These are phyloP conservation scores for Cariama cristata DNA, from an alignment of 2,113 vertebrate species.

Conservation along the genomic window DNA sequence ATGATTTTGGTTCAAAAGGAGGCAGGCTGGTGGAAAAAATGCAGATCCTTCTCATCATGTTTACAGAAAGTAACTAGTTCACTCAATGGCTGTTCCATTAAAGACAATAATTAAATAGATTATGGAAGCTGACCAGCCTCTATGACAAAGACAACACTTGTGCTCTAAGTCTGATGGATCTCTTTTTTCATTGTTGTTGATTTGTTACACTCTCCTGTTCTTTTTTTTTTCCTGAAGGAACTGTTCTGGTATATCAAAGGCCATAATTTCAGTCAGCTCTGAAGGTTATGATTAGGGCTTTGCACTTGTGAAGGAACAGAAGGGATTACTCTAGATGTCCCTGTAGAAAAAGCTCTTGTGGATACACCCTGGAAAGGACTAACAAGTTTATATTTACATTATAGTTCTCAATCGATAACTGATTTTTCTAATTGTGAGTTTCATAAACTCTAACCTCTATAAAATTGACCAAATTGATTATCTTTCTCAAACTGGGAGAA, in stretches of 20 bases:
- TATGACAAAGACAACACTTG: conserved; percentile 38
- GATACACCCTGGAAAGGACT: not conserved
- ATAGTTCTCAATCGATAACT: not conserved
- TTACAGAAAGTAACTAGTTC: conserved; percentile 8
- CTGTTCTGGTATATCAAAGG: not conserved
- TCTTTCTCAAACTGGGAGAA: not conserved
- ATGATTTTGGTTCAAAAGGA: conserved; percentile 1
- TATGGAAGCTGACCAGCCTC: conserved; percentile 32
- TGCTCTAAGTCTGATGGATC: not conserved
- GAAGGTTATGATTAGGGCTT: not conserved
- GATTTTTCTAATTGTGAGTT: not conserved
- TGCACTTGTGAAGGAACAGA: not conserved
- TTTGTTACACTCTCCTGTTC: not conserved
- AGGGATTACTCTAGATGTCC: not conserved
- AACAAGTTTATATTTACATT: not conserved
- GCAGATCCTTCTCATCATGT: not conserved
- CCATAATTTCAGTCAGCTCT: not conserved
- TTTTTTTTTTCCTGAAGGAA: not conserved
- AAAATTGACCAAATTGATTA: not conserved
- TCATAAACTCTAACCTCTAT: not conserved
- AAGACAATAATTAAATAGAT: conserved; percentile 60
- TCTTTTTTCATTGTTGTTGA: not conserved
- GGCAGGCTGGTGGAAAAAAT: not conserved
- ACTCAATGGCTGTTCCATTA: conserved; percentile 24
- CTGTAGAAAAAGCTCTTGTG: not conserved